Base-by-base conservation (phyloP, 2,888 invertebrate species). In the Bombylius discolor region DNA sequence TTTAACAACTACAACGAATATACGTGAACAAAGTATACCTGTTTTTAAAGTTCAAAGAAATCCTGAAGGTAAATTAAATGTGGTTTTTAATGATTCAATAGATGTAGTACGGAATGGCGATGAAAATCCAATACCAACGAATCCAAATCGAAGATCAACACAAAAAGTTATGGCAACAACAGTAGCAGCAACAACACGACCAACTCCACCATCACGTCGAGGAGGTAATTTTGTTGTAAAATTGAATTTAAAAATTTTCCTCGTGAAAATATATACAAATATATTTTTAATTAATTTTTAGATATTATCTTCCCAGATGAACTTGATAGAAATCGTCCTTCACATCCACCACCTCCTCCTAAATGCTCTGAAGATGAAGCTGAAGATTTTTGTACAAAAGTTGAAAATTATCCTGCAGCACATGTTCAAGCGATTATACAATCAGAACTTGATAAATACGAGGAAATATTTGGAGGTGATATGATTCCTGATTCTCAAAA, bases 371-470 rank as follows among this genome's bases (percentile, higher is more conserved):
- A 59, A 39, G 60, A 60, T 49, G 62, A 68, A 31, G 70, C 66
- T 5, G 65, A 66, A 34, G 68, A 74, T 7, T 77, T 76, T 62
- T 79, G 79, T 62, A 76, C 73, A 52, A 63, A 71, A 33, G 68
- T 75, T 13, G 70, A 70, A 39, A 66, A 72, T 39, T 79, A 79
- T 63, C 78, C 78, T 0, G 67, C 68, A 32, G 62, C 68, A 0
- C 64, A 69, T 11, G 59, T 78, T 12, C 68, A 70, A 23, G 60
- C 60, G 7, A 61, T 71, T 4, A 58, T 69, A 6, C 60, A 64
- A 7, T 47, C 58, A 9, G 62, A 65, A 47, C 59, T 61, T 45
- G 58, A 61, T 0, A 63, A 65, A 56, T 70, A 66, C 56, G 64
- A 69, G 53, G 62, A 65, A 32, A 61, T 76, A 70, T 69, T 74